Percentiles rank a stretch among this genome's conserved stretches.
phyloP scores from a whole-genome alignment of 2,113 vertebrate species.

The Sceloporus undulatus region DNA sequence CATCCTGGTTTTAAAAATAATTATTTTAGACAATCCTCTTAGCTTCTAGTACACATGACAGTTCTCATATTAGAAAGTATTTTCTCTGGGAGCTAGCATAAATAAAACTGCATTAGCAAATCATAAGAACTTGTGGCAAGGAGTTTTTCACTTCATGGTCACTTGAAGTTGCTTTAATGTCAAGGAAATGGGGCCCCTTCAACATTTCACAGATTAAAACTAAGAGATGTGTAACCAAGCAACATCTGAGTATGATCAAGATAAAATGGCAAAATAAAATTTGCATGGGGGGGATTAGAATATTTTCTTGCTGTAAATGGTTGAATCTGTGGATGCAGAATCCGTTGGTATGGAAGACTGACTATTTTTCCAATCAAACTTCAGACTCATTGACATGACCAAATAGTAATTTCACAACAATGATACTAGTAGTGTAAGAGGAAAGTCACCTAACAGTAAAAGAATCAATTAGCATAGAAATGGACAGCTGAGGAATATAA shows the following conservation, averaged over 20 bases:
- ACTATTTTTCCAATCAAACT: not conserved
- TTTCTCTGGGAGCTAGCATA: not conserved
- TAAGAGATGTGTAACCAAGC: too few relatives aligned
- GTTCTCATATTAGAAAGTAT: constrained; percentile 54
- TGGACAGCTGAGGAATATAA: not conserved
- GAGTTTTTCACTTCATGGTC: constrained; percentile 12
- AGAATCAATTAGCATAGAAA: too few relatives aligned
- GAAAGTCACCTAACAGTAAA: too few relatives aligned
- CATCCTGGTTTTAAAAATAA: constrained; percentile 49
- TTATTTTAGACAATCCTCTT: constrained; percentile 67
- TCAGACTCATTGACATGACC: not conserved
- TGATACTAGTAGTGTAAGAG: not conserved
- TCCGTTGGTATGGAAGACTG: too few relatives aligned
- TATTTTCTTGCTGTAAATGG: too few relatives aligned
- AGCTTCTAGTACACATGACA: constrained; percentile 48
- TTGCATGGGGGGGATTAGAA: too few relatives aligned
- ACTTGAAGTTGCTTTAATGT: not conserved
- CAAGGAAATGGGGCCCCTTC: not conserved
- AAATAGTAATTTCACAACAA: too few relatives aligned
- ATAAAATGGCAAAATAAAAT: too few relatives aligned
- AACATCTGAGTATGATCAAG: too few relatives aligned
- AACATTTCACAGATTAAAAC: too few relatives aligned
- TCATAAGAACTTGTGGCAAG: constrained; percentile 27
- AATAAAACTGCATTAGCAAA: constrained; percentile 49
- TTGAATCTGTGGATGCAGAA: too few relatives aligned